Percentiles rank a stretch among this genome's conserved stretches.
These are phyloP conservation scores for Drosophila meridiana DNA, from an alignment of 2,888 invertebrate species.

Conservation along the genomic window DNA sequence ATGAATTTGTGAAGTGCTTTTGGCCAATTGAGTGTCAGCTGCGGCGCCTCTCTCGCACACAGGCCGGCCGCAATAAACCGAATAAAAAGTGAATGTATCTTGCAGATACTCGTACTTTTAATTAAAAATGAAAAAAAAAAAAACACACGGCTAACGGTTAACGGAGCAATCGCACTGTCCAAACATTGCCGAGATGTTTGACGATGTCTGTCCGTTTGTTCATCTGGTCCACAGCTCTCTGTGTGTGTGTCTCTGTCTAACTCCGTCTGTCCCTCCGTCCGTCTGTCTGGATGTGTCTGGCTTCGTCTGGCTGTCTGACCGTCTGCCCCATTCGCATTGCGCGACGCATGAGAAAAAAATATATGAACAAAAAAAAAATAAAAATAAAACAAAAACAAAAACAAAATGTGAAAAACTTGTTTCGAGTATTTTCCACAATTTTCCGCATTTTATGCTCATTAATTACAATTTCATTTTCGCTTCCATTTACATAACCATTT, in stretches of 20 bases:
- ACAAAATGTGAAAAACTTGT: slow-evolving; percentile 60
- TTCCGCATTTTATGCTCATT: slow-evolving; percentile 77
- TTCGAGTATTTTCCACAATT: slow-evolving; percentile 66
- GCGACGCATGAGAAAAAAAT: slow-evolving; percentile 27
- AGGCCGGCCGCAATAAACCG: slow-evolving; percentile 27
- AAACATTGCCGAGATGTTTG: slow-evolving; percentile 69
- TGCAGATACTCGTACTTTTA: slow-evolving; percentile 63
- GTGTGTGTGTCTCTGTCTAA: slow-evolving; percentile 4
- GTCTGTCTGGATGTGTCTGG: slow-evolving; percentile 16
- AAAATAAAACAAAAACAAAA: slow-evolving; percentile 31
- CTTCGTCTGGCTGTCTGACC: slow-evolving; percentile 17
- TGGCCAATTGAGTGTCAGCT: slow-evolving; percentile 18
- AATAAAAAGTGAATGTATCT: slow-evolving; percentile 74
- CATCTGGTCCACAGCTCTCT: slow-evolving; percentile 10
- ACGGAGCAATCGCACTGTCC: slow-evolving; percentile 64
- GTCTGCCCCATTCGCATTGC: slow-evolving; percentile 17
- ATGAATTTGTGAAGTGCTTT: slow-evolving; percentile 21
- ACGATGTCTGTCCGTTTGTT: slow-evolving; percentile 51
- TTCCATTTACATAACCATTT: slow-evolving; percentile 73
- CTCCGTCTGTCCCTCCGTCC: slow-evolving; percentile 7
- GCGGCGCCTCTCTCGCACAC: slow-evolving; percentile 16
- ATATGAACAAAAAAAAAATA: slow-evolving; percentile 32
- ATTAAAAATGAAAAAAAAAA: slow-evolving; percentile 31
- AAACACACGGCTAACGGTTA: slow-evolving; percentile 27
- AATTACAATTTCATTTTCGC: slow-evolving; percentile 73